phyloP scores from a whole-genome alignment of 2,888 invertebrate genomes.

The Cataglyphis altisquamis region DNA sequence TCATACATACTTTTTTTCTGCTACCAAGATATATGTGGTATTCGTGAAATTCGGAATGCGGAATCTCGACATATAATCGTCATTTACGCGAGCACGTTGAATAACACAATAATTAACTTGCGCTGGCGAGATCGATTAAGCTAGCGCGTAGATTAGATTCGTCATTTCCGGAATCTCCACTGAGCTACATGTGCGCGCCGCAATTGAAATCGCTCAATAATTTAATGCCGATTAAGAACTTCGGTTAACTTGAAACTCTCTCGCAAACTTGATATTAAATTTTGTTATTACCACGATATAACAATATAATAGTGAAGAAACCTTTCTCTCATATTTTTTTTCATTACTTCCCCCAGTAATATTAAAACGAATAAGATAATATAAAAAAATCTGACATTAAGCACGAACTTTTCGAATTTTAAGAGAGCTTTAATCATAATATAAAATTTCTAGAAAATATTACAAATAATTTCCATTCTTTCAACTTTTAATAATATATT shows the following conservation, averaged over 20 bases:
- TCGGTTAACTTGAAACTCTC: slow-evolving; percentile 9
- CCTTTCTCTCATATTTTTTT: neutral
- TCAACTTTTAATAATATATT: neutral
- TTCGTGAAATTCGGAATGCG: slow-evolving; percentile 27
- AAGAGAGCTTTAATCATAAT: neutral
- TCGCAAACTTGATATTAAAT: slow-evolving; percentile 31
- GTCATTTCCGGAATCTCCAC: slow-evolving; percentile 54
- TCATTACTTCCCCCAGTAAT: neutral
- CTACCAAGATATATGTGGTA: neutral
- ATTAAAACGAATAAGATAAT: neutral
- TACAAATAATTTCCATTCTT: neutral
- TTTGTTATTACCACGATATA: slow-evolving; percentile 27
- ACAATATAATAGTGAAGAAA: slow-evolving; percentile 23
- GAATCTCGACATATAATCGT: slow-evolving; percentile 42
- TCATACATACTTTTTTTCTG: neutral
- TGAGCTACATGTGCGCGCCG: slow-evolving; percentile 22
- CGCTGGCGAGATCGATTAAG: slow-evolving; percentile 55
- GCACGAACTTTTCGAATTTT: neutral
- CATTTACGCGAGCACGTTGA: slow-evolving; percentile 29
- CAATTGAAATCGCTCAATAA: slow-evolving; percentile 32
- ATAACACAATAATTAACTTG: slow-evolving; percentile 52
- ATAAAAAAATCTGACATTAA: neutral
- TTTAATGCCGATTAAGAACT: slow-evolving; percentile 34
- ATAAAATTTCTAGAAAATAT: neutral
- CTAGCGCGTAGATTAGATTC: slow-evolving; percentile 50